Evolutionary conservation across 2,797 vertebrate genomes (phyloP).

Genomic region (Cuculus canorus): DNA sequence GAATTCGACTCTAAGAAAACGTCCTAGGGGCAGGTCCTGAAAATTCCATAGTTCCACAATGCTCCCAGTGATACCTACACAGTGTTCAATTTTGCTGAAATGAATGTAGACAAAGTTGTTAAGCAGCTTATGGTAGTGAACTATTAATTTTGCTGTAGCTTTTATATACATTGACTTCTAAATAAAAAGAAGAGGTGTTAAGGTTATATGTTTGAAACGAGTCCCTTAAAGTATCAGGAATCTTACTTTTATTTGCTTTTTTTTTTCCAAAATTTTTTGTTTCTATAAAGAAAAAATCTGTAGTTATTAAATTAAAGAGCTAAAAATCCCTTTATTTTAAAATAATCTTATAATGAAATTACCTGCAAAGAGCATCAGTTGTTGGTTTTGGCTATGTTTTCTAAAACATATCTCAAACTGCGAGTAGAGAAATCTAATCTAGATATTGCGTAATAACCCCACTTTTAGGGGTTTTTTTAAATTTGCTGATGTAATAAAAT

Average conservation of each 20-base stretch:
- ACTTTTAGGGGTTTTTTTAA: background rate
- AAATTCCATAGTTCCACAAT: background rate
- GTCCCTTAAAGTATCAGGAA: background rate
- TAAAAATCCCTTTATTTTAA: background rate
- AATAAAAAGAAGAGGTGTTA: background rate
- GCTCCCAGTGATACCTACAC: accelerated
- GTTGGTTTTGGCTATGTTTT: background rate
- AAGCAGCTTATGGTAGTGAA: background rate
- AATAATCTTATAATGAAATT: background rate
- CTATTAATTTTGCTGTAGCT: background rate
- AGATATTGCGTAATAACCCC: background rate
- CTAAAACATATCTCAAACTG: background rate
- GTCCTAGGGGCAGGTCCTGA: background rate
- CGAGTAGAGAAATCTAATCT: background rate
- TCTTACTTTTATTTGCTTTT: background rate
- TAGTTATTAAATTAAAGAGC: background rate
- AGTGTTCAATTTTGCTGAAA: background rate
- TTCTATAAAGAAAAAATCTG: background rate
- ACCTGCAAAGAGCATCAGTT: background rate
- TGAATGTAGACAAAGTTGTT: background rate
- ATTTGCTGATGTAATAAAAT: background rate
- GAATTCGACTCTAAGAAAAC: background rate
- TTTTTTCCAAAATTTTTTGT: background rate
- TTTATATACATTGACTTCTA: background rate
- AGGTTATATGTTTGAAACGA: background rate